Percentiles rank a stretch among this genome's conserved stretches.
Evolutionary conservation across 2,113 vertebrate species (phyloP).

Genomic region (Cyanocitta stelleri): DNA sequence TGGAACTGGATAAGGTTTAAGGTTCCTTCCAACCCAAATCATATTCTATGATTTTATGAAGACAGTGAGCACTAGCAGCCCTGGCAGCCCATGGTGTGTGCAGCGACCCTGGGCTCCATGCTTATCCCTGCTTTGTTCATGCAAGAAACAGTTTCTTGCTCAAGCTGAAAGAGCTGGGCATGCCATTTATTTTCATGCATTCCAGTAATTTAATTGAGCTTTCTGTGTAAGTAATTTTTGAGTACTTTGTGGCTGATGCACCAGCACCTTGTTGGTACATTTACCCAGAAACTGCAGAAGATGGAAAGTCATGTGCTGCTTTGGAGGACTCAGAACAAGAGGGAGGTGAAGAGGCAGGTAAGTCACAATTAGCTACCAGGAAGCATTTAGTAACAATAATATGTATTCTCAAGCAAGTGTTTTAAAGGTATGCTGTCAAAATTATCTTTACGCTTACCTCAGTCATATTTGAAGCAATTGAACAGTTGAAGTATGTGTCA

Average conservation of each 20-base stretch:
- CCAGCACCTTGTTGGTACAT: background rate
- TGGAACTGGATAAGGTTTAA: background rate
- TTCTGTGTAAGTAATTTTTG: background rate
- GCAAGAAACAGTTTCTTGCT: background rate
- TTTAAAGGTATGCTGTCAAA: background rate
- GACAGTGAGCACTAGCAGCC: background rate
- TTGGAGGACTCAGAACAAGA: background rate
- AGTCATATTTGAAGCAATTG: background rate
- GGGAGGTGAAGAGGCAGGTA: background rate
- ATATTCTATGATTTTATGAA: background rate
- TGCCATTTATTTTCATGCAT: background rate
- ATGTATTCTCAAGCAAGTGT: background rate
- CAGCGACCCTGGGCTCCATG: accelerated
- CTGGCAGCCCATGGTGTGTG: background rate
- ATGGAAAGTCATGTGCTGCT: background rate
- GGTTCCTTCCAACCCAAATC: background rate
- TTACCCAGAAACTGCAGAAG: background rate
- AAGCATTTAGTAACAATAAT: background rate
- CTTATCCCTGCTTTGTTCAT: accelerated
- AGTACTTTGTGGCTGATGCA: background rate
- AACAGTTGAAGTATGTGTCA: background rate
- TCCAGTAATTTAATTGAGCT: background rate
- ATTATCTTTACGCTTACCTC: background rate
- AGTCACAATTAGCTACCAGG: background rate
- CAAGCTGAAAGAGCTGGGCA: background rate